Evolutionary conservation across 1,140 invertebrate species (phyloP).

Genomic region (Danaus plexippus): DNA sequence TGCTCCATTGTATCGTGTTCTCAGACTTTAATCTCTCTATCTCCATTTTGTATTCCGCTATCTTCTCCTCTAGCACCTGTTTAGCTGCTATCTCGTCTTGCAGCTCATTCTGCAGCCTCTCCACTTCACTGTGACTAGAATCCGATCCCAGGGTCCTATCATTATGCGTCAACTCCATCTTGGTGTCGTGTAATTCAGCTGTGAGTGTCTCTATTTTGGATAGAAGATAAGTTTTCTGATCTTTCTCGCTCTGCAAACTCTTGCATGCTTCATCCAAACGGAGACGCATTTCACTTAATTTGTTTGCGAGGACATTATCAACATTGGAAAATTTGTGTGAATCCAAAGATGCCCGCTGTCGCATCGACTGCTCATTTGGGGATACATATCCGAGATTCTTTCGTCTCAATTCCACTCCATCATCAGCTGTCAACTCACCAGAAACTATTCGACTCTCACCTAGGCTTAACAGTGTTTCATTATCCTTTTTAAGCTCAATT

Average conservation of each 20-base stretch:
- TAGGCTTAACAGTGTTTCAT: conserved; percentile 59
- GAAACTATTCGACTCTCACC: conserved; percentile 59
- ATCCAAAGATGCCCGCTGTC: conserved; percentile 56
- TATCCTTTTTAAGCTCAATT: conserved; percentile 49
- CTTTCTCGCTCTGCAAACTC: conserved; percentile 55
- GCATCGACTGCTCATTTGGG: conserved; percentile 41
- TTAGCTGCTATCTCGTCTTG: conserved; percentile 64
- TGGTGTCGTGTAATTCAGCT: conserved; percentile 49
- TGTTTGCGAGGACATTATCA: conserved; percentile 54
- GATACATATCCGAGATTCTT: conserved; percentile 50
- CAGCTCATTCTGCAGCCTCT: conserved; percentile 60
- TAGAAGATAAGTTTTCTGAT: conserved; percentile 55
- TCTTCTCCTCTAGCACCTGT: conserved; percentile 67
- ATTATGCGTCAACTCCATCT: conserved; percentile 49
- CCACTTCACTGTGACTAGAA: conserved; percentile 64
- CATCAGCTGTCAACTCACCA: conserved; percentile 49
- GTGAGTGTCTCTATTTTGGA: conserved; percentile 56
- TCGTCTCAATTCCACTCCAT: conserved; percentile 55
- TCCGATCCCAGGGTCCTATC: conserved; percentile 61
- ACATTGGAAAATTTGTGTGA: conserved; percentile 63
- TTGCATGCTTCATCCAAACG: conserved; percentile 56
- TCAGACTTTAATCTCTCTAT: conserved; percentile 89
- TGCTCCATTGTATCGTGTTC: conserved; percentile 94
- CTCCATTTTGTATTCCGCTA: conserved; percentile 86
- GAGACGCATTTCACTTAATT: conserved; percentile 54